Base-by-base conservation (phyloP, 1,140 invertebrate genomes). In the Drosophila littoralis region DNA sequence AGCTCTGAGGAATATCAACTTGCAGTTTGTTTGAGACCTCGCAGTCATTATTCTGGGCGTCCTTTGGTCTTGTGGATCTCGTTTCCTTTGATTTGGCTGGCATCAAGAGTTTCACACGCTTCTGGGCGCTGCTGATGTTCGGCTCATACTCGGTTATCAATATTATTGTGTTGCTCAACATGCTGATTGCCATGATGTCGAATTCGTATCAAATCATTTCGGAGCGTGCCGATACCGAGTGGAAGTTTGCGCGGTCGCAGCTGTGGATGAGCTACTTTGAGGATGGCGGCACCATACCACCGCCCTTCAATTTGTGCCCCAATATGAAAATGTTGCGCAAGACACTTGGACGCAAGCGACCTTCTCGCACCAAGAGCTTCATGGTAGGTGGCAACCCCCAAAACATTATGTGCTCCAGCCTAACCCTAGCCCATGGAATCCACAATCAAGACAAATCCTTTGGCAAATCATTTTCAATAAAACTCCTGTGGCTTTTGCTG, bases 151-250 rank as follows among this genome's bases (percentile, higher is more conserved):
- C 96, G 40, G 97, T 97, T 50, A 98, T 98, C 91, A 98, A 98
- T 77, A 95, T 98, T 57, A 97, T 98, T 79, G 97, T 98, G 0
- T 93, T 98, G 1, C 94, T 98, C 36, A 98, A 98, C 93, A 97
- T 98, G 95, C 94, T 98, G 6, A 98, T 98, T 91, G 98, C 98
- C 81, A 98, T 98, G 97, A 98, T 98, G 97, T 97, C 96, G 38
- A 98, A 97, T 92, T 98, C 97, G 0, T 98, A 98, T 92, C 96
- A 98, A 93, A 96, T 97, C 36, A 98, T 98, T 79, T 97, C 96
- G 73, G 96, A 97, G 95, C 93, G 97, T 77, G 95, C 97, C 8
- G 97, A 98, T 81, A 95, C 95, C 0, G 97, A 98, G 93, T 98
- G 97, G 97, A 98, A 98, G 92, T 98, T 98, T 83, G 97, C 97